Evolutionary conservation across 2,888 invertebrate genomes (phyloP).

Genomic region (Polyommatus iphigenia): DNA sequence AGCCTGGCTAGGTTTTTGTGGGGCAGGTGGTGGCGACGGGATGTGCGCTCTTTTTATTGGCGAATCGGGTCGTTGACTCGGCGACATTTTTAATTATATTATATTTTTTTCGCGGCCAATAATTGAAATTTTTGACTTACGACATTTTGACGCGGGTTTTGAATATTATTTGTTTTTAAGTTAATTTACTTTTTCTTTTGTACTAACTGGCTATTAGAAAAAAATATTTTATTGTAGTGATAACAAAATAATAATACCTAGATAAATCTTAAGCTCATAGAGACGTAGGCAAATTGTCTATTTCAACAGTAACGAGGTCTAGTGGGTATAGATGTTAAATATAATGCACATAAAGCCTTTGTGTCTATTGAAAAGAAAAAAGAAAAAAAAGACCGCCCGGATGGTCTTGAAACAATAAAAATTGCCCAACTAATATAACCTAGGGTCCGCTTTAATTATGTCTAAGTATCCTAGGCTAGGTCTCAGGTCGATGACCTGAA

Average conservation of each 20-base stretch:
- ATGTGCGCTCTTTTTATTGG: constrained; percentile 64
- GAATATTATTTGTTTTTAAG: not conserved
- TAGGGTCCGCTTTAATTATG: constrained; percentile 26
- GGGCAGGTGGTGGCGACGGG: constrained; percentile 65
- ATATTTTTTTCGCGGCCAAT: not conserved
- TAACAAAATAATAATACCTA: too few relatives aligned
- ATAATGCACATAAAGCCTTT: constrained; percentile 19
- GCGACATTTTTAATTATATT: constrained; percentile 35
- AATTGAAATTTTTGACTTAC: constrained; percentile 33
- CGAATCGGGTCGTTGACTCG: constrained; percentile 63
- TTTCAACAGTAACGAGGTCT: not conserved
- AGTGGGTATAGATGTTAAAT: not conserved
- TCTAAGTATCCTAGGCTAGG: constrained; percentile 32
- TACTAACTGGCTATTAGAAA: not conserved
- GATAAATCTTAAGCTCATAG: too few relatives aligned
- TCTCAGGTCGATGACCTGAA: constrained; percentile 43
- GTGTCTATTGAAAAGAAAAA: constrained; percentile 5
- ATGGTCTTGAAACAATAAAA: constrained; percentile 18
- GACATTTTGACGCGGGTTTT: not conserved
- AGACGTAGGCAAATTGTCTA: not conserved
- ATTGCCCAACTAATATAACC: constrained; percentile 24
- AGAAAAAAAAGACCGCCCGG: constrained; percentile 7
- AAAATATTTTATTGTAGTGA: not conserved
- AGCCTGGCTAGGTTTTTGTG: constrained; percentile 61
- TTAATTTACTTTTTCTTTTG: not conserved